Base-by-base conservation (phyloP, 2,797 vertebrate genomes). In the Sebastes glaucus region DNA sequence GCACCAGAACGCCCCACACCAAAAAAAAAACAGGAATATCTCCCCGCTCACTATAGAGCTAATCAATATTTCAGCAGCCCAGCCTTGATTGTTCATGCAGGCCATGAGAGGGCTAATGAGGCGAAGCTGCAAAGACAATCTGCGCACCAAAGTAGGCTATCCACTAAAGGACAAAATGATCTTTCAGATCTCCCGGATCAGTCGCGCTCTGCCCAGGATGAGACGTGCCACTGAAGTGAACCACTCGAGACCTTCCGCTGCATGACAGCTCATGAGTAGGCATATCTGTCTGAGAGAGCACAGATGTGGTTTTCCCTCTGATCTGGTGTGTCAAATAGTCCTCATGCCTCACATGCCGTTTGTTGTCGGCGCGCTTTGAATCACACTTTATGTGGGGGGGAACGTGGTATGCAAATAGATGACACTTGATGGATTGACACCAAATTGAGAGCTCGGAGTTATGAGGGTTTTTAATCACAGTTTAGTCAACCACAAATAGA, bases 31-130 rank as follows among this genome's bases (percentile, higher is more conserved):
- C 11, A 62, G 32, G 69, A 82, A 68, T 49, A 78, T 78, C 60
- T 75, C 74, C 30, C 3, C 0, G 7, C 80, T 78, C 88, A 77
- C 78, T 80, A 77, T 83, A 23, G 75, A 75, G 77, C 89, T 90
- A 82, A 94, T 94, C 92, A 94, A 94, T 94, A 94, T 94, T 94
- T 94, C 83, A 93, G 77, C 75, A 94, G 83, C 83, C 61, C 70
- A 13, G 74, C 77, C 85, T 80, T 83, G 86, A 89, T 90, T 93
- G 91, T 91, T 93, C 87, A 85, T 90, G 90, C 88, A 84, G 90
- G 81, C 89, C 88, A 72, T 78, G 87, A 82, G 85, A 84, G 55
- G 84, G 78, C 91, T 91, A 92, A 94, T 92, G 88, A 94, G 88
- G 85, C 65, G 32, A 70, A 56, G 76, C 86, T 80, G 87, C 85